phyloP scores from a whole-genome alignment of 1,140 invertebrate genomes.

The Leucophenga varia region DNA sequence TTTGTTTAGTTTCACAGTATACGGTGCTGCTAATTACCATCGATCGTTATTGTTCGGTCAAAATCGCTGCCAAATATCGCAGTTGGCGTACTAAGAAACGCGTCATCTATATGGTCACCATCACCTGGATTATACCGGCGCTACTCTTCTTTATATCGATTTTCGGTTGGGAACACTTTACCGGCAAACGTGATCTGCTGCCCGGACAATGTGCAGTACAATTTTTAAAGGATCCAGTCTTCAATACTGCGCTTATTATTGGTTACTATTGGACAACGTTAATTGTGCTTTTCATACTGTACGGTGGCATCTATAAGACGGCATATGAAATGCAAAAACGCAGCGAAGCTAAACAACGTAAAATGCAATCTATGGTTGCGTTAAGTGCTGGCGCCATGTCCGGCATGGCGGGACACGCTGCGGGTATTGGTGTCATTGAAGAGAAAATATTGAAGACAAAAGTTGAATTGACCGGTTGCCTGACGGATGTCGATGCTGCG shows the following conservation, averaged over 20 bases:
- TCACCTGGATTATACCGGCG: conserved; percentile 98
- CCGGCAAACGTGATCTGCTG: conserved; percentile 83
- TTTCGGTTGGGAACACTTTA: conserved; percentile 98
- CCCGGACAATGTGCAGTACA: conserved; percentile 94
- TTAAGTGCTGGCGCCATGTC: conserved; percentile 84
- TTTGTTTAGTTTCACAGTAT: conserved; percentile 98
- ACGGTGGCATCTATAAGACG: conserved; percentile 97
- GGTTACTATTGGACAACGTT: conserved; percentile 98
- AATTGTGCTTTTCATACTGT: conserved; percentile 89
- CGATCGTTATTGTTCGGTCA: conserved; percentile 98
- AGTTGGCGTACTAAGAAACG: conserved; percentile 94
- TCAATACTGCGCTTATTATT: conserved; percentile 96
- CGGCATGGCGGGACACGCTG: conserved; percentile 83
- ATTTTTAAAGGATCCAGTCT: conserved; percentile 96
- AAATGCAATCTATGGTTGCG: conserved; percentile 92
- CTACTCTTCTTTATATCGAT: conserved; percentile 97
- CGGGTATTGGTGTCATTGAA: conserved; percentile 72
- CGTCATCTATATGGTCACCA: conserved; percentile 90
- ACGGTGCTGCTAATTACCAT: conserved; percentile 98
- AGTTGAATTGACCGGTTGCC: conserved; percentile 36
- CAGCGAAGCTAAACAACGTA: conserved; percentile 90
- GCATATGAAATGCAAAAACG: conserved; percentile 98
- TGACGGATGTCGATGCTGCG: conserved; percentile 24
- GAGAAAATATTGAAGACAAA: conserved; percentile 71
- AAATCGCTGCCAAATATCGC: conserved; percentile 96